These are phyloP conservation scores for Sphaerophoria taeniata DNA, from an alignment of 2,888 invertebrate species.

Conservation along the genomic window DNA sequence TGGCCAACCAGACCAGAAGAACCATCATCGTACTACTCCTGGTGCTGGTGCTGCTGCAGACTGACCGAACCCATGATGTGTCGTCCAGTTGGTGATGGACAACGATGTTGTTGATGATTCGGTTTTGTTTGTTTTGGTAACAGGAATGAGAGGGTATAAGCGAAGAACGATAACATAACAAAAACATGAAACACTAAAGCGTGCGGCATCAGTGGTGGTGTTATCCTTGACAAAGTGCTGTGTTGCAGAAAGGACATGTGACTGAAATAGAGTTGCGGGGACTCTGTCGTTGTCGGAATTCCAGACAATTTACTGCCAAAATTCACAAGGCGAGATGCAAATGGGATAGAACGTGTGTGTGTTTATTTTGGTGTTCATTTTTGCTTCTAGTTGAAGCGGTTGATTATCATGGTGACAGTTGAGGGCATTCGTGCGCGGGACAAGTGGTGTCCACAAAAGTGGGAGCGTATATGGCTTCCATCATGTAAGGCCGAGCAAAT, in stretches of 20 bases:
- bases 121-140: constrained; percentile 3
- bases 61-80: constrained; percentile 30
- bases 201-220: constrained; percentile 34
- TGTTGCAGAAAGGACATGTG: constrained; percentile 24
- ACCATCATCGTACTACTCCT: background rate
- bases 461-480: background rate
- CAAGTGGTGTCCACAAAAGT: constrained; percentile 52
- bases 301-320: constrained; percentile 61
- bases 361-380: constrained; percentile 21
- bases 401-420: constrained; percentile 54
- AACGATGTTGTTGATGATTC: constrained; percentile 55
- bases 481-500: constrained; percentile 2
- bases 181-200: constrained; percentile 36
- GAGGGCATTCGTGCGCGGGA: constrained; percentile 40
- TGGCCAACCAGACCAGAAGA: constrained; percentile 43
- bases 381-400: constrained; percentile 25
- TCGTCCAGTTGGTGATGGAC: constrained; percentile 59
- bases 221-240: constrained; percentile 59
- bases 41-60: background rate
- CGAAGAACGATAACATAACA: background rate
- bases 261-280: constrained; percentile 8
- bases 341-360: constrained; percentile 1
- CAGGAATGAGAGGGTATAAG: background rate
- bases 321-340: background rate
- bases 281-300: constrained; percentile 48